Evolutionary conservation across 2,888 invertebrate species (phyloP).

Genomic region (Lasioglossum zephyrum): DNA sequence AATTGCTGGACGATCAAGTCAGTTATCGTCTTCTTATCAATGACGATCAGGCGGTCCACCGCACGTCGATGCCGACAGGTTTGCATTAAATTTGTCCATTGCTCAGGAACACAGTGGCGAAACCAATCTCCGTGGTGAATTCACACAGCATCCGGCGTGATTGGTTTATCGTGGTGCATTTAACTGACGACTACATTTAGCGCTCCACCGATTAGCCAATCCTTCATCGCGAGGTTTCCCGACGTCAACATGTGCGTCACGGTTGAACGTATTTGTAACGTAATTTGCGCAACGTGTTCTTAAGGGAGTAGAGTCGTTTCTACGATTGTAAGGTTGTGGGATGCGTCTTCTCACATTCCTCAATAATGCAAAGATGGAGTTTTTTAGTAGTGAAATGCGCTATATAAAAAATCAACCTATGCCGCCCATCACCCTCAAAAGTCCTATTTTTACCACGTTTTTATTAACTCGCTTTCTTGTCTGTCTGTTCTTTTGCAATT

Average conservation of each 20-base stretch:
- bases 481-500: too few species aligned
- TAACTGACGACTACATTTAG: slow-evolving; percentile 36
- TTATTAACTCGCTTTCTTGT: too few species aligned
- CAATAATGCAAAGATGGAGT: too few species aligned
- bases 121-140: slow-evolving; percentile 40
- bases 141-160: slow-evolving; percentile 25
- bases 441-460: too few species aligned
- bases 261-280: not conserved
- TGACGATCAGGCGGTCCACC: not conserved
- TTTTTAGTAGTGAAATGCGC: too few species aligned
- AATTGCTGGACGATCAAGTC: not conserved
- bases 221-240: not conserved
- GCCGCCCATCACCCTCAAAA: too few species aligned
- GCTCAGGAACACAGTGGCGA: slow-evolving; percentile 28
- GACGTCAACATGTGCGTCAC: not conserved
- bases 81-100: slow-evolving; percentile 29
- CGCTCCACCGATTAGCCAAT: not conserved
- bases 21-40: not conserved
- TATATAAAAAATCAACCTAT: too few species aligned
- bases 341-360: too few species aligned
- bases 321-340: too few species aligned
- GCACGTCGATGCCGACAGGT: not conserved
- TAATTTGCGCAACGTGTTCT: not conserved
- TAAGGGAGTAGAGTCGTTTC: too few species aligned
- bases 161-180: slow-evolving; percentile 25